These are phyloP conservation scores for Vireo altiloquus DNA, from an alignment of 2,113 vertebrate species.

Conservation along the genomic window DNA sequence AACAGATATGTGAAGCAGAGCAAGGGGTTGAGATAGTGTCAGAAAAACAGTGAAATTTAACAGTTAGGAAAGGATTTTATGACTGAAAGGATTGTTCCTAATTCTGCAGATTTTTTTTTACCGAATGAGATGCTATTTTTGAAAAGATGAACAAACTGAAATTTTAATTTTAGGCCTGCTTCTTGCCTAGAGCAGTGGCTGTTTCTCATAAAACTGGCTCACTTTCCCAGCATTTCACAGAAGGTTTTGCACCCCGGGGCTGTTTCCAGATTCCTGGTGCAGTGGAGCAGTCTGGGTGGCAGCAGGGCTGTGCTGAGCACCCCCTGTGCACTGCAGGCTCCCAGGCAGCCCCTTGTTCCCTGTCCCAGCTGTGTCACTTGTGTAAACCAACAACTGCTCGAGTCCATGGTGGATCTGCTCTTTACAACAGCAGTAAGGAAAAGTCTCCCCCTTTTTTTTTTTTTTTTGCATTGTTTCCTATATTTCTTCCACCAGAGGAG, in stretches of 20 bases:
- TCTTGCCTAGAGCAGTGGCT: not conserved
- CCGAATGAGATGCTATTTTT: not conserved
- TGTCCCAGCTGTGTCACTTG: not conserved
- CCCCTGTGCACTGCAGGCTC: not conserved
- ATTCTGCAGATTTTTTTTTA: not conserved
- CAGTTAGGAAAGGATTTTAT: not conserved
- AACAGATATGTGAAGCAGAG: not conserved
- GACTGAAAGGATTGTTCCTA: not conserved
- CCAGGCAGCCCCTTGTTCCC: not conserved
- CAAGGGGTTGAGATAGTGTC: not conserved
- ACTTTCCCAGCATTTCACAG: not conserved
- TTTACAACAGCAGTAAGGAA: not conserved
- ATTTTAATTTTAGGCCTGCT: not conserved
- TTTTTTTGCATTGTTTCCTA: not conserved
- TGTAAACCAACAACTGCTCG: not conserved
- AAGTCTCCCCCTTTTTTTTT: not conserved
- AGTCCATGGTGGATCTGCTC: not conserved
- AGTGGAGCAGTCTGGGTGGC: not conserved
- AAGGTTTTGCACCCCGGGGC: not conserved
- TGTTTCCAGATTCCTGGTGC: not conserved
- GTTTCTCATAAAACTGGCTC: not conserved
- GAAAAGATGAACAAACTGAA: not conserved
- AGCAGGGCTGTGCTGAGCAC: not conserved
- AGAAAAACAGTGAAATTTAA: not conserved
- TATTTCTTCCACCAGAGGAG: not conserved